A percentile compares a stretch with the other conserved stretches of the same genome.
These are phyloP conservation scores for Morpho achilles DNA, from an alignment of 2,888 invertebrate genomes.

Conservation along the genomic window DNA sequence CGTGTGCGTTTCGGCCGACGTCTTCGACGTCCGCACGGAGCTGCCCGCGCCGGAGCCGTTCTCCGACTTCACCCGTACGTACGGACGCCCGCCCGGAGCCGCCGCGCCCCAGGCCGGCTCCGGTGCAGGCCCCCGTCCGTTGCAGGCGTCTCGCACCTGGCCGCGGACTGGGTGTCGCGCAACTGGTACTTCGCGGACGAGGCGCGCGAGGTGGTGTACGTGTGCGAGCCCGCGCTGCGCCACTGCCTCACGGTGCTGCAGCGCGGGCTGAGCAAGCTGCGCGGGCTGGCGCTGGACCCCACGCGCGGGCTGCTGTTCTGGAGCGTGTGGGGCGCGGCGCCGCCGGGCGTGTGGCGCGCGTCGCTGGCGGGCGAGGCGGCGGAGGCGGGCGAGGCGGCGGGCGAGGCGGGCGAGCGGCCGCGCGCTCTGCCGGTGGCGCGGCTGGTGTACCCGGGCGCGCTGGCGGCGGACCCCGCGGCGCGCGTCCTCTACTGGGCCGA, in stretches of 20 bases:
- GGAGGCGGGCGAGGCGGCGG: constrained; percentile 75
- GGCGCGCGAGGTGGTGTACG: constrained; percentile 83
- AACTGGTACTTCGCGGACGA: constrained; percentile 92
- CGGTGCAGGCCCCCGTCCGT: neutral
- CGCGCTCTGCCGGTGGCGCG: constrained; percentile 83
- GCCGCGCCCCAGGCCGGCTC: neutral
- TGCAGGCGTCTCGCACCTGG: constrained; percentile 85
- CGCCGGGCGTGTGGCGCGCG: constrained; percentile 88
- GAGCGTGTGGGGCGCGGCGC: constrained; percentile 84
- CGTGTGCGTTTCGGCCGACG: constrained; percentile 83
- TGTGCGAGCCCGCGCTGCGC: constrained; percentile 81
- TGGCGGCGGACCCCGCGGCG: constrained; percentile 87
- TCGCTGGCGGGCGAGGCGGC: constrained; percentile 81
- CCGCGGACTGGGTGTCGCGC: constrained; percentile 90
- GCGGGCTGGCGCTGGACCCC: constrained; percentile 89
- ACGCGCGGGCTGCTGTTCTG: constrained; percentile 82
- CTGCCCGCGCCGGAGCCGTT: constrained; percentile 81
- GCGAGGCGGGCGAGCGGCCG: constrained; percentile 80
- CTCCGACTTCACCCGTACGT: constrained; percentile 82
- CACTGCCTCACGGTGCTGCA: constrained; percentile 85
- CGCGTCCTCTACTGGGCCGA: constrained; percentile 92
- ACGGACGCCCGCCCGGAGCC: neutral
- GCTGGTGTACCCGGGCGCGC: constrained; percentile 91
- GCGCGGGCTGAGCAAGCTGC: constrained; percentile 82
- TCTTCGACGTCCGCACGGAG: constrained; percentile 76